Evolutionary conservation across 2,888 invertebrate species (phyloP).

Genomic region (Cheilosia impressa): DNA sequence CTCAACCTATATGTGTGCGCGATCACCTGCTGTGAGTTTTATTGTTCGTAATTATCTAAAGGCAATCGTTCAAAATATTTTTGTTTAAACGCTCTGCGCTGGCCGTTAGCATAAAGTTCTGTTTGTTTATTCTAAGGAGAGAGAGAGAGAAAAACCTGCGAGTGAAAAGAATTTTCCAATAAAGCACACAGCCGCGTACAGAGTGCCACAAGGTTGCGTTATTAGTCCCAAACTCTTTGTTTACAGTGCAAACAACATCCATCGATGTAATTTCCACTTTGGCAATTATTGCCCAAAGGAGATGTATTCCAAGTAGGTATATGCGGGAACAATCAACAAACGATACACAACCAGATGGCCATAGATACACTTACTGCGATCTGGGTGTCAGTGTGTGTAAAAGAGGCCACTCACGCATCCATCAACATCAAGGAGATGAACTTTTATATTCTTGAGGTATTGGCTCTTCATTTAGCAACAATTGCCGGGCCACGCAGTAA

Average conservation of each 20-base stretch:
- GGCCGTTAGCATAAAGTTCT: constrained; percentile 38
- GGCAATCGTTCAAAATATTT: constrained; percentile 71
- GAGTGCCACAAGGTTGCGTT: constrained; percentile 70
- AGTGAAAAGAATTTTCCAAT: constrained; percentile 37
- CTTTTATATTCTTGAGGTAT: constrained; percentile 56
- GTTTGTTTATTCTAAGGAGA: constrained; percentile 56
- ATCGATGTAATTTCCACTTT: constrained; percentile 57
- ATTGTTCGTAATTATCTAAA: constrained; percentile 63
- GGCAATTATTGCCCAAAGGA: not conserved
- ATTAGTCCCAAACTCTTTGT: constrained; percentile 69
- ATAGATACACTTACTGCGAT: not conserved
- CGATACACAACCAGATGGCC: constrained; percentile 52
- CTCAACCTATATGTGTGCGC: constrained; percentile 1
- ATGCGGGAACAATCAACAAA: constrained; percentile 23
- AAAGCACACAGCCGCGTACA: constrained; percentile 25
- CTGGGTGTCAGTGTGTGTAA: not conserved
- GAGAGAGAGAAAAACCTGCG: not conserved
- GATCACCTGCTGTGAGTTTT: constrained; percentile 70
- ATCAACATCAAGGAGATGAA: constrained; percentile 68
- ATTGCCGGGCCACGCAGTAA: constrained; percentile 31
- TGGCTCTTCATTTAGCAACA: constrained; percentile 57
- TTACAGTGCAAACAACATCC: constrained; percentile 51
- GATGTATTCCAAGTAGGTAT: constrained; percentile 1
- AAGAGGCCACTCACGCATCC: constrained; percentile 68
- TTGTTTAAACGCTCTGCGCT: constrained; percentile 32